These are phyloP conservation scores for Petrocephalus sullivani DNA, from an alignment of 2,797 vertebrate genomes.

Conservation along the genomic window DNA sequence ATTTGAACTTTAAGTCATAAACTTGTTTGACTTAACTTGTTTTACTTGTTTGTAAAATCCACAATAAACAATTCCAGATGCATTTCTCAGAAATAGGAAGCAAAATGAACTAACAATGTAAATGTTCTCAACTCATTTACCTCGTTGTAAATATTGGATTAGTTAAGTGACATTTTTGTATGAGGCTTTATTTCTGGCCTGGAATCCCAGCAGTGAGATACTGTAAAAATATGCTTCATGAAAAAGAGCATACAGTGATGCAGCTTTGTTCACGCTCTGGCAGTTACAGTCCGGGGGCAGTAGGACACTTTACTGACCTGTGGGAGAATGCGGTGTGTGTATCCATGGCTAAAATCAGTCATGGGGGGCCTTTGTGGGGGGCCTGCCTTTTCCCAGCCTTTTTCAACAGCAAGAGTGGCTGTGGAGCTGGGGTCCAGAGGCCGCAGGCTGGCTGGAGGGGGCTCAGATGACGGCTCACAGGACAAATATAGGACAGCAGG, in stretches of 20 bases:
- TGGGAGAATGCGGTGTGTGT: slow-evolving; percentile 48
- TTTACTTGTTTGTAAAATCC: neutral
- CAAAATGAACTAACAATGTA: neutral
- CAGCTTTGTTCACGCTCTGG: slow-evolving; percentile 48
- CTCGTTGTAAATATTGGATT: slow-evolving; percentile 17
- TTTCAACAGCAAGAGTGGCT: slow-evolving; percentile 35
- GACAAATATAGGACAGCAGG: slow-evolving; percentile 44
- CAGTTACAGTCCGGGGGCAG: slow-evolving; percentile 51
- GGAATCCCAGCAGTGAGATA: slow-evolving; percentile 1
- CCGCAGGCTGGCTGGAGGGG: neutral
- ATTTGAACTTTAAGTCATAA: slow-evolving; percentile 12
- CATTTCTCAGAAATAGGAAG: neutral
- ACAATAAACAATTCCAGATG: slow-evolving; percentile 3
- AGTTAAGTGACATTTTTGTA: slow-evolving; percentile 3
- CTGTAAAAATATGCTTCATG: slow-evolving; percentile 7
- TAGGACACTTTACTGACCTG: slow-evolving; percentile 30
- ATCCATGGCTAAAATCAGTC: neutral
- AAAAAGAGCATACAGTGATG: slow-evolving; percentile 11
- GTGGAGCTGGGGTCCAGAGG: slow-evolving; percentile 22
- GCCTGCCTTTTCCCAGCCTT: slow-evolving; percentile 56
- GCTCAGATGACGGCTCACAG: slow-evolving; percentile 34
- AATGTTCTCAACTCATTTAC: neutral
- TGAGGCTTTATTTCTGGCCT: slow-evolving; percentile 12
- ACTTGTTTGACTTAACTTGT: neutral
- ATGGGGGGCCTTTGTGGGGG: slow-evolving; percentile 48